Base-by-base conservation (phyloP, 23 tunicate species). In the Halocynthia roretzi region DNA sequence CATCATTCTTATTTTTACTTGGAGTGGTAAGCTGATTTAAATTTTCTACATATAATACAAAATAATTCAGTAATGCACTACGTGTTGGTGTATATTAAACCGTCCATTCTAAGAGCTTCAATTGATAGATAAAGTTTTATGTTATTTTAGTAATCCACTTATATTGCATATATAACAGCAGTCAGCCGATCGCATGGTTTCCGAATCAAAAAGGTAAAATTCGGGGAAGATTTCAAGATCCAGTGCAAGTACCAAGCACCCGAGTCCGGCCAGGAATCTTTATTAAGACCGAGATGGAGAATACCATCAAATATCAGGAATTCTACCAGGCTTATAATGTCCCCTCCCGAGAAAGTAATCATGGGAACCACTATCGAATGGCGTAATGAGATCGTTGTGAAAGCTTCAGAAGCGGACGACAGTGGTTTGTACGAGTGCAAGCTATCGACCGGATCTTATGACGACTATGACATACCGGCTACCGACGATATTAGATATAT, bases 371-470 rank as follows among this genome's bases (percentile, higher is more conserved):
- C 15, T 14, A 20, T 10, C 70, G 70, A 65, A 65, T 65, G 70
- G 70, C 15, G 70, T 9, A 65, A 65, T 15, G 70, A 65, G 22
- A 65, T 65, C 31, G 9, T 15, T 15, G 31, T 65, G 10, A 65
- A 15, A 17, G 62, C 53, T 18, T 75, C 80, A 8, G 31, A 67
- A 6, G 31, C 71, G 6, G 61, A 68, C 5, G 88, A 84, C 71
- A 84, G 81, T 8, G 88, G 88, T 8, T 77, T 67, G 17, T 84
- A 84, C 62, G 61, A 71, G 20, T 84, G 88, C 72, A 51, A 6
- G 49, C 23, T 44, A 10, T 11, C 50, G 21, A 10, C 51, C 55
- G 18, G 6, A 7, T 20, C 21, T 22, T 56, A 80, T 19, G 70
- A 19, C 52, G 62, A 48, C 15, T 22, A 75, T 15, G 64, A 21